Conservation (phyloP, 2,797 vertebrate genomes). For the Pangasius macronema region DNA sequence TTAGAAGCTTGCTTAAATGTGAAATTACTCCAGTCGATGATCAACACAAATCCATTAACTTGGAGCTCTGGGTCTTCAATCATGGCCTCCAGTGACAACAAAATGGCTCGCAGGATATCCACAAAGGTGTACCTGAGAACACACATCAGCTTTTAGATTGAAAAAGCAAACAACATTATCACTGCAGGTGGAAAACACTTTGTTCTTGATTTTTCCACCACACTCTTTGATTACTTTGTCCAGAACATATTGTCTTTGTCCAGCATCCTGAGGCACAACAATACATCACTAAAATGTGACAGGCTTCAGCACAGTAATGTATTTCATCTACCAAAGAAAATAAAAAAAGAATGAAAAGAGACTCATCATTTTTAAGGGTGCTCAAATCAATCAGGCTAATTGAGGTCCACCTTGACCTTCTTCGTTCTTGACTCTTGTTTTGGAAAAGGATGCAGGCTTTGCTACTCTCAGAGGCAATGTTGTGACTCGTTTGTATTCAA, state of each 20-base stretch:
- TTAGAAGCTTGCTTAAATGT: slow-evolving; percentile 99
- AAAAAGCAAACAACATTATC: slow-evolving; percentile 6
- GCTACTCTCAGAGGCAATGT: slow-evolving; percentile 28
- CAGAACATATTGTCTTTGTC: background rate
- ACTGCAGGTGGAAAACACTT: background rate
- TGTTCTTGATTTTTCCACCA: background rate
- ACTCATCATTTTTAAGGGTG: background rate
- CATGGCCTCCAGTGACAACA: slow-evolving; percentile 96
- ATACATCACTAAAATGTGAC: background rate
- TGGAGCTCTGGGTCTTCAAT: slow-evolving; percentile 97
- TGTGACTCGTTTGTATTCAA: slow-evolving; percentile 41
- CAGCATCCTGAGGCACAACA: background rate
- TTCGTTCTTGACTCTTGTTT: slow-evolving; percentile 29
- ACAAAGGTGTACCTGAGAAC: slow-evolving; percentile 89
- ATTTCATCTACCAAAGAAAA: slow-evolving; percentile 16
- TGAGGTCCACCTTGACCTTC: slow-evolving; percentile 22
- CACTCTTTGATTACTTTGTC: background rate
- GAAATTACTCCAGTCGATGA: slow-evolving; percentile 99
- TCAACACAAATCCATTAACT: slow-evolving; percentile 98
- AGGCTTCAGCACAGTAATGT: background rate
- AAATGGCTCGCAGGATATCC: slow-evolving; percentile 95
- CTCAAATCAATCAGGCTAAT: slow-evolving; percentile 40
- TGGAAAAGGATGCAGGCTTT: slow-evolving; percentile 18
- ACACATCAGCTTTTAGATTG: slow-evolving; percentile 11
- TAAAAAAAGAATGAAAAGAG: background rate